phyloP scores from a whole-genome alignment of 2,113 vertebrate species.

The Clarias macrocephalus region DNA sequence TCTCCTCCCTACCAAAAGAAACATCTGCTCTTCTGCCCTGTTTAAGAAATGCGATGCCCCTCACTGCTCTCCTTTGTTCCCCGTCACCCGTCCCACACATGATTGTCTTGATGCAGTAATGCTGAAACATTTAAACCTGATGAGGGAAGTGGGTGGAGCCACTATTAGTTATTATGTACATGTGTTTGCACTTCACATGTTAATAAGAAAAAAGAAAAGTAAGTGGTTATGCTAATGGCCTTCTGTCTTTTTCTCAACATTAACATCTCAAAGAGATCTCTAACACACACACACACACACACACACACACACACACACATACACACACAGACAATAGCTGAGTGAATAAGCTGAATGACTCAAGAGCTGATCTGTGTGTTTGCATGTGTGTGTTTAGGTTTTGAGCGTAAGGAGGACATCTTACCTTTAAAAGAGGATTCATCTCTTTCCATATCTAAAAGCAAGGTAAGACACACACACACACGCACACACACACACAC shows the following conservation, averaged over 20 bases:
- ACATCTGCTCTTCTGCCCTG: too few relatives aligned
- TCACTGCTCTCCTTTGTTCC: too few relatives aligned
- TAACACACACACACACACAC: neutral
- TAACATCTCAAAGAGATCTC: slow-evolving; percentile 35
- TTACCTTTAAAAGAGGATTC: slow-evolving; percentile 87
- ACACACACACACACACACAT: slow-evolving; percentile 6
- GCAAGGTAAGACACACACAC: slow-evolving; percentile 81
- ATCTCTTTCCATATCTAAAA: slow-evolving; percentile 91
- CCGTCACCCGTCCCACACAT: neutral
- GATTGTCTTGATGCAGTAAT: neutral
- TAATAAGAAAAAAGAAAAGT: slow-evolving; percentile 5
- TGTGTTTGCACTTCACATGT: slow-evolving; percentile 2
- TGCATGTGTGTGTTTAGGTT: slow-evolving; percentile 72
- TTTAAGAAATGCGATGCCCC: too few relatives aligned
- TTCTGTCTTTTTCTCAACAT: neutral
- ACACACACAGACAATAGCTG: neutral
- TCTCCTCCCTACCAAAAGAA: too few relatives aligned
- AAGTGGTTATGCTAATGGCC: slow-evolving; percentile 13
- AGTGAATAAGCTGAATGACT: neutral
- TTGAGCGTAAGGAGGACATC: slow-evolving; percentile 88
- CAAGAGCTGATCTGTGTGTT: neutral
- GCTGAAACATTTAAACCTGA: neutral
- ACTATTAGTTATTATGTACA: neutral
- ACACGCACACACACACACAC: slow-evolving; percentile 6
- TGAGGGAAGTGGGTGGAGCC: neutral